Conservation (phyloP, 1,140 invertebrate genomes). For the Delia radicum region DNA sequence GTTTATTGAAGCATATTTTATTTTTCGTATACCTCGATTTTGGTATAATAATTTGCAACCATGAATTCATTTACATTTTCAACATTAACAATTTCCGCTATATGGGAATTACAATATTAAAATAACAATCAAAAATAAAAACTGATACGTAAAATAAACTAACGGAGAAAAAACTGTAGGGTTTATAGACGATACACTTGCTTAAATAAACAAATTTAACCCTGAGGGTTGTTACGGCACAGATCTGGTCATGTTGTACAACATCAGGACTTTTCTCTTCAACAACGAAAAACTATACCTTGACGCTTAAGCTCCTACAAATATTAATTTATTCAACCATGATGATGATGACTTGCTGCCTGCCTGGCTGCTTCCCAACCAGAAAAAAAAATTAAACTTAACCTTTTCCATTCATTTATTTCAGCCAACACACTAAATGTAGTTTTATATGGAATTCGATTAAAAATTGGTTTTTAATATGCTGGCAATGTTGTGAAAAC, state of each 20-base stretch:
- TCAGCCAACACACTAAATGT: neutral
- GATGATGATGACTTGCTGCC: neutral
- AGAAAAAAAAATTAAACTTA: too few relatives aligned
- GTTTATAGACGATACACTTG: neutral
- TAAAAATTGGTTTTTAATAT: neutral
- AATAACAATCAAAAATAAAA: neutral
- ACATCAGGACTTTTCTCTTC: too few relatives aligned
- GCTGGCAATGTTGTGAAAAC: neutral
- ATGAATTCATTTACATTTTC: neutral
- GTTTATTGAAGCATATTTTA: neutral
- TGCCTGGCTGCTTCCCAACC: neutral
- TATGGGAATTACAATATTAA: too few relatives aligned
- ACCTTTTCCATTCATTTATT: too few relatives aligned
- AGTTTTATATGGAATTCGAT: neutral
- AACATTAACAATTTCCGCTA: neutral
- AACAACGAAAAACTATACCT: neutral
- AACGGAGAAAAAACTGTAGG: too few relatives aligned
- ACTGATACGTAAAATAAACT: neutral
- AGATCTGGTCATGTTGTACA: too few relatives aligned
- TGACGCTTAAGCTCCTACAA: too few relatives aligned
- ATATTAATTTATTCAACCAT: too few relatives aligned
- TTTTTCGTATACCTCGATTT: neutral
- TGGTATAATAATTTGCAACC: neutral
- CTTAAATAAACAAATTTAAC: neutral
- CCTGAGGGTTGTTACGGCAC: too few relatives aligned